A percentile compares a stretch with the other conserved stretches of the same genome.
These are phyloP conservation scores for Columba janthina DNA, from an alignment of 2,113 vertebrate genomes.

Conservation along the genomic window DNA sequence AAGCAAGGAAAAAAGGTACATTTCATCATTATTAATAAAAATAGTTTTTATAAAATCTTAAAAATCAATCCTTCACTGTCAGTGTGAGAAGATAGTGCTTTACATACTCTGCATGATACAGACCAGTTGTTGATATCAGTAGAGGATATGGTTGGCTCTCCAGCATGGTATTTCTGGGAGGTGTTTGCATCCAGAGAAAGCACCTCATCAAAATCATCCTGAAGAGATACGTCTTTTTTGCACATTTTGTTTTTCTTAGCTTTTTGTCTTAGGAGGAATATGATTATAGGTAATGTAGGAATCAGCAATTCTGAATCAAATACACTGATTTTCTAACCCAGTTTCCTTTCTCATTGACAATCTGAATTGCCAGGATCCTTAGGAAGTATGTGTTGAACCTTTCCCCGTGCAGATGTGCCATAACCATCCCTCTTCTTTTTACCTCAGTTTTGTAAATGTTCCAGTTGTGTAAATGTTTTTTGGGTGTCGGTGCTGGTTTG, in stretches of 20 bases:
- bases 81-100: not conserved
- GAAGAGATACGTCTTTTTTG: not conserved
- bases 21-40: not conserved
- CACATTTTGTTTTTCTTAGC: not conserved
- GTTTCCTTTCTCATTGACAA: not conserved
- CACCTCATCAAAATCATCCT: not conserved
- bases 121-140: not conserved
- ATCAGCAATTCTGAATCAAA: not conserved
- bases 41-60: rapidly evolving
- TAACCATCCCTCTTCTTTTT: not conserved
- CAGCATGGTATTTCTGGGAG: not conserved
- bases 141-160: not conserved
- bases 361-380: not conserved
- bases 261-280: not conserved
- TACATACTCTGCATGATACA: not conserved
- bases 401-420: not conserved
- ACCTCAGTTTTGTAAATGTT: not conserved
- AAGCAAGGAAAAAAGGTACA: not conserved
- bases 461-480: not conserved
- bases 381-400: not conserved
- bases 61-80: not conserved
- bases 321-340: not conserved
- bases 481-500: not conserved
- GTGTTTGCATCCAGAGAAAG: not conserved
- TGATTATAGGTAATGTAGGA: not conserved